Evolutionary conservation across 2,113 vertebrate genomes (phyloP).

Genomic region (Dicerorhinus sumatrensis): DNA sequence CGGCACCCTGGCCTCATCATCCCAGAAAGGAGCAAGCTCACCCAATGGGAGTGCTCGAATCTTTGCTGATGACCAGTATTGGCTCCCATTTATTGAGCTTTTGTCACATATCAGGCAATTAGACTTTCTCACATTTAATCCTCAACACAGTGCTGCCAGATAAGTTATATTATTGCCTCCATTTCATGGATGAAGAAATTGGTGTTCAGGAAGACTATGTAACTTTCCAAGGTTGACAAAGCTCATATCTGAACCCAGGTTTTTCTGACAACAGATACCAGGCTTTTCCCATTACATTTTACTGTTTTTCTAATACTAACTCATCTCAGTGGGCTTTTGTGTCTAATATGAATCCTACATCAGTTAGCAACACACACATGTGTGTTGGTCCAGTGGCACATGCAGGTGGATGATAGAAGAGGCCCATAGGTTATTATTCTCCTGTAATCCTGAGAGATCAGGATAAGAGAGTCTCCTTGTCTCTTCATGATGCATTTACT

Average conservation of each 20-base stretch:
- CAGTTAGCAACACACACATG: neutral
- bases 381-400: neutral
- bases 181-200: neutral
- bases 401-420: neutral
- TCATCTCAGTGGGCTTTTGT: neutral
- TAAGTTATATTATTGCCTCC: neutral
- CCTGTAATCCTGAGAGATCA: neutral
- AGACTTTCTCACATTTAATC: neutral
- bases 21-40: neutral
- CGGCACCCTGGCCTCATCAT: neutral
- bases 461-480: neutral
- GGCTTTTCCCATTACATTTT: neutral
- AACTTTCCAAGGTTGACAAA: neutral
- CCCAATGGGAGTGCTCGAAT: neutral
- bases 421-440: neutral
- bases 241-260: neutral
- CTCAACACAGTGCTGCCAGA: neutral
- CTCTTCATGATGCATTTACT: neutral
- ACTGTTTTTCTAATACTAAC: neutral
- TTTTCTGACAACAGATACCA: neutral
- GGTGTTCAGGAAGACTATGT: neutral
- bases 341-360: neutral
- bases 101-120: neutral
- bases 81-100: neutral
- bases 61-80: neutral